Percentiles rank a stretch among this genome's conserved stretches.
phyloP scores from a whole-genome alignment of 35 echinoderm and acorn worm genomes.

The Ophiothrix spiculata region DNA sequence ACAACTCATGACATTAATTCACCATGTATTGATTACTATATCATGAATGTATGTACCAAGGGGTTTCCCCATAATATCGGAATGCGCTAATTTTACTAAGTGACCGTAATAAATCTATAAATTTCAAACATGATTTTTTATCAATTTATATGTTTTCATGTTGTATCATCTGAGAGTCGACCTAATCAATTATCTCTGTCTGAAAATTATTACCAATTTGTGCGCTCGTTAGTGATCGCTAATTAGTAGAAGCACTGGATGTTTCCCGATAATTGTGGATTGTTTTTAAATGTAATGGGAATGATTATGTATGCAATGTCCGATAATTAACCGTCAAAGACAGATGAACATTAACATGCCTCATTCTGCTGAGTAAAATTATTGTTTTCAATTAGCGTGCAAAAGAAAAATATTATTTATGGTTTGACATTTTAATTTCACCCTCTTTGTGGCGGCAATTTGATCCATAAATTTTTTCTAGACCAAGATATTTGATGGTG shows the following conservation, averaged over 20 bases:
- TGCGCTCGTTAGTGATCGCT: neutral
- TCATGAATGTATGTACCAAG: too few relatives aligned
- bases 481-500: neutral
- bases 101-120: too few relatives aligned
- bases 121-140: too few relatives aligned
- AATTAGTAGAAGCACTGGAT: constrained; percentile 1
- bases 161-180: too few relatives aligned
- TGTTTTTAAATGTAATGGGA: neutral
- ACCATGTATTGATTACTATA: too few relatives aligned
- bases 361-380: too few relatives aligned
- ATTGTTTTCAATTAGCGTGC: too few relatives aligned
- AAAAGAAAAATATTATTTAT: neutral
- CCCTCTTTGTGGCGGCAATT: neutral
- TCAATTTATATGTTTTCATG: too few relatives aligned
- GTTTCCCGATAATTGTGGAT: neutral
- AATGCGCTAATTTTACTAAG: too few relatives aligned
- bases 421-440: neutral
- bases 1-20: too few relatives aligned
- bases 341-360: neutral
- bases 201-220: constrained; percentile 5
- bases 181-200: neutral
- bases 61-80: too few relatives aligned
- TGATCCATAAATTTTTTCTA: neutral
- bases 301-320: neutral
- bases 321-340: neutral